Evolutionary conservation across 2,113 vertebrate species (phyloP), one percentile per base, ranked within the genome.

Genomic region (Daboia siamensis): DNA sequence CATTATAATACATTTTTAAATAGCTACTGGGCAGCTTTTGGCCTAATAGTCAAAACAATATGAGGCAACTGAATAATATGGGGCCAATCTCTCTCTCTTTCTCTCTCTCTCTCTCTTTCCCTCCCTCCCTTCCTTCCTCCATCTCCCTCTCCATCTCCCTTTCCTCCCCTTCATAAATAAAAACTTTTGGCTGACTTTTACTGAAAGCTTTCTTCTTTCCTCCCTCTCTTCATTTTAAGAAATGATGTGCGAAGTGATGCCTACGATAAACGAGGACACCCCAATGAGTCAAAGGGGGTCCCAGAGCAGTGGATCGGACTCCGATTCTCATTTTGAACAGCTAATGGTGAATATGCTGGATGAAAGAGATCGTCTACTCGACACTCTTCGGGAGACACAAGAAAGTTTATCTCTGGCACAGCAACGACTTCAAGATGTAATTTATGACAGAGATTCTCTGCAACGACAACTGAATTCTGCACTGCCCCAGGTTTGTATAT

Each of bases 241-340:
- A 97, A 99, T 99, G 99, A 99, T 99, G 99, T 99, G 99, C 96
- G 99, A 99, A 98, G 99, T 99, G 98, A 99, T 99, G 99, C 99
- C 99, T 96, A 99, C 99, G 94, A 99, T 99, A 97, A 99, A 99
- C 0, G 99, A 99, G 98, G 99, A 99, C 98, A 99, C 99, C 96
- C 98, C 99, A 61, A 98, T 99, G 98, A 99, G 98, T 96, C 99
- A 99, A 96, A 98, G 99, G 94, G 99, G 99, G 97, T 99, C 99
- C 91, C 99, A 99, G 96, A 99, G 99, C 97, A 98, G 99, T 15
- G 97, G 98, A 97, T 99, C 99, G 0, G 99, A 99, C 98, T 99
- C 99, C 0, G 99, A 99, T 98, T 99, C 99, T 55, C 99, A 99
- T 96, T 99, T 99, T 94, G 99, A 99, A 97, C 99, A 99, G 97